Evolutionary conservation across 2,113 vertebrate species (phyloP).

Genomic region (Silurus asotus): DNA sequence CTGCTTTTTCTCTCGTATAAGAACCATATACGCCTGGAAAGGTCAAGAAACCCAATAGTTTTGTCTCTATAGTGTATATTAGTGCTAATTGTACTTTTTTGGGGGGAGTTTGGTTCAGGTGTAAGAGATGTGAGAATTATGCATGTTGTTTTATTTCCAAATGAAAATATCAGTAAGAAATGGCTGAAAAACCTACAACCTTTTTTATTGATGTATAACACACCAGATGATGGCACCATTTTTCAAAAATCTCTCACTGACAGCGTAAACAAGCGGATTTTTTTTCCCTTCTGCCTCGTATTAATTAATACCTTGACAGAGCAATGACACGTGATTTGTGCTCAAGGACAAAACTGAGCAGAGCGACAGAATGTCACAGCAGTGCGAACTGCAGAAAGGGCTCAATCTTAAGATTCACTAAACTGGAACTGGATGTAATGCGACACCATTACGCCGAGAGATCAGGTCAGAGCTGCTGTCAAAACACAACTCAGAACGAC

Average conservation of each 20-base stretch:
- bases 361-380: conserved; percentile 67
- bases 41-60: too few relatives aligned
- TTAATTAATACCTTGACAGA: conserved; percentile 49
- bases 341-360: conserved; percentile 66
- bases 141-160: background rate
- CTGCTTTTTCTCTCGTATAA: too few relatives aligned
- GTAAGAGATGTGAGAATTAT: background rate
- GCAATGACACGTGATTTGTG: conserved; percentile 43
- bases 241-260: conserved; percentile 22
- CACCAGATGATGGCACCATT: conserved; percentile 31
- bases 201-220: conserved; percentile 18
- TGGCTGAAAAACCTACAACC: background rate
- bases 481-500: conserved; percentile 61
- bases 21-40: too few relatives aligned
- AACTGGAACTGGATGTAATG: conserved; percentile 74
- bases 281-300: too few relatives aligned
- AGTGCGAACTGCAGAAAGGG: conserved; percentile 67
- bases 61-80: background rate
- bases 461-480: conserved; percentile 60
- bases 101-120: background rate
- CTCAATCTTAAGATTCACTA: conserved; percentile 72
- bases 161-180: background rate
- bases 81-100: background rate
- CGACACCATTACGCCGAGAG: conserved; percentile 64
- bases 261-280: background rate